Percentiles rank a stretch among this genome's conserved stretches.
These are phyloP conservation scores for Empis livida DNA, from an alignment of 2,888 invertebrate species.

Conservation along the genomic window DNA sequence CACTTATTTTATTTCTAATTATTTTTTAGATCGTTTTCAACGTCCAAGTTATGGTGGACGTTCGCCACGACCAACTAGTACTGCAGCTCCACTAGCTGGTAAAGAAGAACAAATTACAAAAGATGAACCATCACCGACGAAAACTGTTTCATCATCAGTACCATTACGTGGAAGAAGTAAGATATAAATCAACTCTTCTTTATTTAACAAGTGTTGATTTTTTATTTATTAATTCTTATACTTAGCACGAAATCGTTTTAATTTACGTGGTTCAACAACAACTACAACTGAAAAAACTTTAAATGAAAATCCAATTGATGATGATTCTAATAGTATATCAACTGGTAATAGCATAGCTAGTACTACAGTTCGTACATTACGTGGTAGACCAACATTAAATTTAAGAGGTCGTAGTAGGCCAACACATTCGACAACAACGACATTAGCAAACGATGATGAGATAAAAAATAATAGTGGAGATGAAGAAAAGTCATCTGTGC, in stretches of 20 bases:
- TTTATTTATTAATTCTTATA: background rate
- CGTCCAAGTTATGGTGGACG: slow-evolving; percentile 33
- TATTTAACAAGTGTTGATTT: background rate
- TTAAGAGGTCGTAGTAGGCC: slow-evolving; percentile 28
- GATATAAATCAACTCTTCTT: slow-evolving; percentile 8
- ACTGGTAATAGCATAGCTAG: slow-evolving; percentile 20
- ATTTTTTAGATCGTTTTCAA: slow-evolving; percentile 27
- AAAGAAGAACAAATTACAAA: slow-evolving; percentile 19
- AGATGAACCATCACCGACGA: slow-evolving; percentile 25
- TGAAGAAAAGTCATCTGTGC: slow-evolving; percentile 16
- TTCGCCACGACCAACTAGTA: slow-evolving; percentile 22
- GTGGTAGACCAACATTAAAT: slow-evolving; percentile 27
- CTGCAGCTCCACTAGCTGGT: slow-evolving; percentile 21
- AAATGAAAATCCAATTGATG: slow-evolving; percentile 20
- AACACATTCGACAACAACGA: slow-evolving; percentile 13
- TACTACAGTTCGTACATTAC: slow-evolving; percentile 25
- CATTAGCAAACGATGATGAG: slow-evolving; percentile 13
- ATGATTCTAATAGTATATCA: slow-evolving; percentile 12
- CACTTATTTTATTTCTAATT: background rate
- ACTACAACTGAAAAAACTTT: slow-evolving; percentile 23
- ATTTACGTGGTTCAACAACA: slow-evolving; percentile 28
- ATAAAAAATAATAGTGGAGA: slow-evolving; percentile 11
- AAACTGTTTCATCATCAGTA: slow-evolving; percentile 15
- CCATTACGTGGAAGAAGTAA: slow-evolving; percentile 30
- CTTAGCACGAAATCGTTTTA: slow-evolving; percentile 35